phyloP scores from a whole-genome alignment of 2,888 invertebrate genomes.

The Clivina fossor region DNA sequence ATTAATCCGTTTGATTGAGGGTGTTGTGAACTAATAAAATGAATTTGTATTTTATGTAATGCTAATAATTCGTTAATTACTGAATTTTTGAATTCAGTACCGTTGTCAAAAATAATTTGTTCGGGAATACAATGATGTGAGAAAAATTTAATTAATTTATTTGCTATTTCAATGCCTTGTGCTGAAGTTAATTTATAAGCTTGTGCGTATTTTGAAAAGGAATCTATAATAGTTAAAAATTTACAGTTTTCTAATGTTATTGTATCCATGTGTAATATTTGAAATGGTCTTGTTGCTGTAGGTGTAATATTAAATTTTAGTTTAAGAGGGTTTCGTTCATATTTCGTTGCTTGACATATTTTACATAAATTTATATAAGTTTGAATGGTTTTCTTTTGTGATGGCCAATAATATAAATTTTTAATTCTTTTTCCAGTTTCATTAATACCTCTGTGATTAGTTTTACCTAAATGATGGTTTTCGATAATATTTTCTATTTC shows the following conservation, averaged over 20 bases:
- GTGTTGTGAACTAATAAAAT: constrained; percentile 6
- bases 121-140: constrained; percentile 12
- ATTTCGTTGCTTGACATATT: constrained; percentile 26
- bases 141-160: constrained; percentile 12
- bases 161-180: constrained; percentile 3
- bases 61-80: constrained; percentile 10
- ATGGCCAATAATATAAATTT: constrained; percentile 3
- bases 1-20: constrained; percentile 1
- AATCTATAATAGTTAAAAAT: constrained; percentile 17
- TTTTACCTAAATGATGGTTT: not conserved
- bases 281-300: constrained; percentile 35
- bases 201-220: constrained; percentile 19
- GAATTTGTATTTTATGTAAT: constrained; percentile 6
- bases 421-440: too few species aligned
- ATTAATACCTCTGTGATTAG: too few species aligned
- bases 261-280: constrained; percentile 36
- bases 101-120: constrained; percentile 7
- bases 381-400: not conserved
- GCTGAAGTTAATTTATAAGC: constrained; percentile 9
- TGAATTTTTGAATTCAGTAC: constrained; percentile 6
- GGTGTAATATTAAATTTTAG: constrained; percentile 32
- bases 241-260: constrained; percentile 31
- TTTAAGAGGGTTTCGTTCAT: constrained; percentile 32
- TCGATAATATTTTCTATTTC: not conserved
- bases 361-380: not conserved